phyloP scores from a whole-genome alignment of 2,888 invertebrate species.

The Andricus curvator region DNA sequence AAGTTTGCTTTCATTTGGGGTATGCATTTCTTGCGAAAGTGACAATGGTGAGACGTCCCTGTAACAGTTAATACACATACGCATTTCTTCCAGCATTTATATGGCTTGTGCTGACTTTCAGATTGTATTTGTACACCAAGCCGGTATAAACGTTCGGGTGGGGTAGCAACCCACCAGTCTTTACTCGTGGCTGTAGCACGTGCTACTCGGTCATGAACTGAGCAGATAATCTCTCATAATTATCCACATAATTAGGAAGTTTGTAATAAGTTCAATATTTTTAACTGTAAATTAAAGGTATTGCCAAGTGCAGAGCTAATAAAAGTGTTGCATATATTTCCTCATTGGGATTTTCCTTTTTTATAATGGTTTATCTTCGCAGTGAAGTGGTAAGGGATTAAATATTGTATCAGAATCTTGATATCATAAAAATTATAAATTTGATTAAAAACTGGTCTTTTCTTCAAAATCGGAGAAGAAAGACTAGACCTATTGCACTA shows the following conservation, averaged over 20 bases:
- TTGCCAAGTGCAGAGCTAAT: background rate
- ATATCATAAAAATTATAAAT: background rate
- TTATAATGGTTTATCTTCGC: background rate
- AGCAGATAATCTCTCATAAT: background rate
- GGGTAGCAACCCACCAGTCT: constrained; percentile 11
- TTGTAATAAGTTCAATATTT: background rate
- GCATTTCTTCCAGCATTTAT: background rate
- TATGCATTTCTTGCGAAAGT: background rate
- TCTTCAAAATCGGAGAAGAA: too few relatives aligned
- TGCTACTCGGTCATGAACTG: constrained; percentile 31
- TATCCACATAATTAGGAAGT: background rate
- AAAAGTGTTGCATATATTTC: background rate
- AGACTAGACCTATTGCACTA: too few relatives aligned
- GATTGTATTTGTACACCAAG: constrained; percentile 22
- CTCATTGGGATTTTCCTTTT: background rate
- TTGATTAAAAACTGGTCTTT: too few relatives aligned
- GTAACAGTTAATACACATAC: background rate
- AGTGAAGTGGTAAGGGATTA: background rate
- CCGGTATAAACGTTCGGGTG: constrained; percentile 29
- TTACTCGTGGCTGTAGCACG: constrained; percentile 28
- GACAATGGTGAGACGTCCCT: background rate
- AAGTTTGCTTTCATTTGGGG: background rate
- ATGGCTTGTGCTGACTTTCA: background rate
- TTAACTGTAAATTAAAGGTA: background rate
- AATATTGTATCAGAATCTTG: background rate